Evolutionary conservation across 2,888 invertebrate genomes (phyloP).

Genomic region (Diadromus collaris): DNA sequence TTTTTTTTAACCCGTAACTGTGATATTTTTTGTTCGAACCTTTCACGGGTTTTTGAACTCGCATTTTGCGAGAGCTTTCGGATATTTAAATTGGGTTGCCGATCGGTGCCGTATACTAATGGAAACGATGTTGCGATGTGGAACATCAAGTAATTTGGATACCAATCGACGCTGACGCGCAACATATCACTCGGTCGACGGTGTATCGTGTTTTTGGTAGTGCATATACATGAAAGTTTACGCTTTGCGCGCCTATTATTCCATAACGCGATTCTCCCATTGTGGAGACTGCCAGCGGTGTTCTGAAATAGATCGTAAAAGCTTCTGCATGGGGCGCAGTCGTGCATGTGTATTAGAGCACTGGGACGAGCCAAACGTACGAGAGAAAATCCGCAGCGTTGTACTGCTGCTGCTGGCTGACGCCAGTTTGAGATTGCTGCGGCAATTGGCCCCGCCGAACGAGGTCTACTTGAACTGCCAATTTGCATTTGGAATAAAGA

Average conservation of each 20-base stretch:
- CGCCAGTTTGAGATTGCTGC: slow-evolving; percentile 34
- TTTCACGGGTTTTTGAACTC: neutral
- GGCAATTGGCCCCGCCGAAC: slow-evolving; percentile 39
- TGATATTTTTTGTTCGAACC: neutral
- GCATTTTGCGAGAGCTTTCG: neutral
- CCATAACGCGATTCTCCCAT: neutral
- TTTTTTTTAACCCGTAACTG: neutral
- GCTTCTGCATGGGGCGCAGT: slow-evolving; percentile 7
- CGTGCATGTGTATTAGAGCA: neutral
- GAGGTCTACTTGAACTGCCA: slow-evolving; percentile 46
- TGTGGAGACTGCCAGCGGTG: neutral
- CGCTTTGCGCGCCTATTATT: neutral
- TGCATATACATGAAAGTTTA: neutral
- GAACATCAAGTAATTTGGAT: slow-evolving; percentile 12
- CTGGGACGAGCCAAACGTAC: neutral
- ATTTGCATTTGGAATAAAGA: slow-evolving; percentile 59
- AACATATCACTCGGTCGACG: neutral
- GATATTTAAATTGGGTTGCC: slow-evolving; percentile 15
- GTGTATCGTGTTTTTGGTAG: neutral
- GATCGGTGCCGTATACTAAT: neutral
- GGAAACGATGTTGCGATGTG: slow-evolving; percentile 11
- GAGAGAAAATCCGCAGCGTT: slow-evolving; percentile 27
- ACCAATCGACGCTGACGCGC: neutral
- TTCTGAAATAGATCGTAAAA: slow-evolving; percentile 27
- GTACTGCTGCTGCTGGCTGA: slow-evolving; percentile 12